phyloP scores from a whole-genome alignment of 2,113 vertebrate species.

The Todiramphus saurophagus region DNA sequence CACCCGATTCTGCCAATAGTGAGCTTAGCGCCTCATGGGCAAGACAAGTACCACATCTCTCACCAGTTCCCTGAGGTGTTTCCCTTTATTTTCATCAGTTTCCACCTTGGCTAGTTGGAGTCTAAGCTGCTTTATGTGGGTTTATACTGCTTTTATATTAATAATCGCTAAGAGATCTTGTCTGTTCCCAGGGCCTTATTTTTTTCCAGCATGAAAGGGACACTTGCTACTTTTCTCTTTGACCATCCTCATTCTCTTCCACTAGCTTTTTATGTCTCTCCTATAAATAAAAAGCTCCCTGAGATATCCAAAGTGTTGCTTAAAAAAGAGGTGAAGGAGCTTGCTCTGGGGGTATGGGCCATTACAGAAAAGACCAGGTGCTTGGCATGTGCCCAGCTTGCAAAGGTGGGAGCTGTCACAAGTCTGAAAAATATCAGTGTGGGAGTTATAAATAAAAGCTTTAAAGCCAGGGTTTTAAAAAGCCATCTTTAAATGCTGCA shows the following conservation, averaged over 20 bases:
- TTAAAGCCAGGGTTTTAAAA: constrained; percentile 73
- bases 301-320: constrained; percentile 33
- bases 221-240: constrained; percentile 19
- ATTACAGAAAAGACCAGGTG: constrained; percentile 76
- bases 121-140: not conserved
- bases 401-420: constrained; percentile 69
- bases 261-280: constrained; percentile 12
- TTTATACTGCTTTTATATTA: not conserved
- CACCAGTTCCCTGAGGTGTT: not conserved
- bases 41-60: not conserved
- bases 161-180: not conserved
- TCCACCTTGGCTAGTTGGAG: not conserved
- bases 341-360: constrained; percentile 34
- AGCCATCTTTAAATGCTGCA: constrained; percentile 74
- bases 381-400: constrained; percentile 73
- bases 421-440: constrained; percentile 78
- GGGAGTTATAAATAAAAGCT: constrained; percentile 79
- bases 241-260: constrained; percentile 2
- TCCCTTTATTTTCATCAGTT: not conserved
- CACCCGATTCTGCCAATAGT: not conserved
- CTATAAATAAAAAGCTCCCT: constrained; percentile 52
- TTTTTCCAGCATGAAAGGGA: not conserved
- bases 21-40: not conserved
- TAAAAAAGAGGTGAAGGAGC: constrained; percentile 44
- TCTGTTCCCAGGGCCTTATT: not conserved